Evolutionary conservation across 2,888 invertebrate genomes (phyloP).

Genomic region (Drosophila buzzatii): DNA sequence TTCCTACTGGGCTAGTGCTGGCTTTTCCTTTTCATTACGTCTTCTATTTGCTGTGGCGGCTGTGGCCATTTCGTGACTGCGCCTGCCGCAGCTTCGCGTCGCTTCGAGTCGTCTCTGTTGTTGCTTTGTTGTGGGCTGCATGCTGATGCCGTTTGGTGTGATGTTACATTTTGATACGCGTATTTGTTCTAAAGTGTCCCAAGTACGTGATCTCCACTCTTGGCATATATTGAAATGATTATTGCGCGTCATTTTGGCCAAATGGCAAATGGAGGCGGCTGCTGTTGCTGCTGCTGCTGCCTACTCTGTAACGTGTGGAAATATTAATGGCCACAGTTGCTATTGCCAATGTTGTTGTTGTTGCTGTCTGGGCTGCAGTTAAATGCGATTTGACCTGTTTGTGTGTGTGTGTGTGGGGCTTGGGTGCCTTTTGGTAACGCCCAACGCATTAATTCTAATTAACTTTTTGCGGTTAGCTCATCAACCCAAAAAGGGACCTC

Average conservation of each 20-base stretch:
- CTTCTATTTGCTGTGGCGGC: constrained; percentile 65
- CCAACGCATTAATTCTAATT: constrained; percentile 79
- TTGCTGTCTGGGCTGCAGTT: constrained; percentile 45
- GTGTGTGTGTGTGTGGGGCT: neutral
- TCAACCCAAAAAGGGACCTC: constrained; percentile 50
- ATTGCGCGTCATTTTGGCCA: constrained; percentile 69
- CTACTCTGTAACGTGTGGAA: constrained; percentile 37
- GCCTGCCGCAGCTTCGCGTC: neutral
- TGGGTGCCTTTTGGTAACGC: constrained; percentile 22
- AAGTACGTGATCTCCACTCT: constrained; percentile 68
- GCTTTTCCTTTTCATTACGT: constrained; percentile 59
- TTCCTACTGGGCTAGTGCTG: constrained; percentile 28
- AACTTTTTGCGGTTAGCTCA: constrained; percentile 77
- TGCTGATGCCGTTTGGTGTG: constrained; percentile 55
- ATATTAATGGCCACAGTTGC: constrained; percentile 54
- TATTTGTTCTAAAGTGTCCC: constrained; percentile 71
- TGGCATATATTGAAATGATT: constrained; percentile 72
- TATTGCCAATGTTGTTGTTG: constrained; percentile 9
- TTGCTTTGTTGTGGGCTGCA: constrained; percentile 38
- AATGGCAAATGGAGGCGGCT: constrained; percentile 50
- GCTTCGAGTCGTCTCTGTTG: no score
- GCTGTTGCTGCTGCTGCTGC: neutral
- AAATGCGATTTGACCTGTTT: constrained; percentile 72
- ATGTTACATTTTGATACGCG: constrained; percentile 77
- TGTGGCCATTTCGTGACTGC: constrained; percentile 59